Evolutionary conservation across 2,113 vertebrate species (phyloP).

Genomic region (Falco punctatus): DNA sequence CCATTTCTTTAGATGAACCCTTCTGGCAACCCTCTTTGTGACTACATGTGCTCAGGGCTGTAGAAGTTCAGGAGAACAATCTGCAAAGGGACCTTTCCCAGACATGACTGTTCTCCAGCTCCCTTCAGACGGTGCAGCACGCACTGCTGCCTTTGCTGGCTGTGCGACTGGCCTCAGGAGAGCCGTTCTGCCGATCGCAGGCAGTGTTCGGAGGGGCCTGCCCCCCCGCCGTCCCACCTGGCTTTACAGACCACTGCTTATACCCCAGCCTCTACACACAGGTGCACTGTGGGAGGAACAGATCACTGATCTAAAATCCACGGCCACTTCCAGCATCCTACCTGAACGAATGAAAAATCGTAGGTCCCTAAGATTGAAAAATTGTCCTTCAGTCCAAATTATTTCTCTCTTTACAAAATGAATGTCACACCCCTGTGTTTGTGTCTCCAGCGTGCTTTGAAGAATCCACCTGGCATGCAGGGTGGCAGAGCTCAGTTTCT

Average conservation of each 20-base stretch:
- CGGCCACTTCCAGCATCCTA: not conserved
- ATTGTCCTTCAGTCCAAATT: not conserved
- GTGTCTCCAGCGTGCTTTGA: not conserved
- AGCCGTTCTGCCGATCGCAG: not conserved
- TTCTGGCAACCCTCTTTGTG: not conserved
- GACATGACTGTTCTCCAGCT: not conserved
- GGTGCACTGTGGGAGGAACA: not conserved
- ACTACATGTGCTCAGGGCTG: not conserved
- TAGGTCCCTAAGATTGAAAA: not conserved
- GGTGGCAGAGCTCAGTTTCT: not conserved
- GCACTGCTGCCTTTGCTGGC: not conserved
- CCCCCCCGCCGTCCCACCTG: not conserved
- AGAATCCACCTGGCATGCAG: not conserved
- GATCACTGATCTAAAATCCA: not conserved
- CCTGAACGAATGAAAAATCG: not conserved
- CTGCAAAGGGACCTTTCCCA: not conserved
- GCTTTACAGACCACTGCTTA: not conserved
- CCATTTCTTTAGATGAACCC: fast-evolving
- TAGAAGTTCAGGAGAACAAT: not conserved
- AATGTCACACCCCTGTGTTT: not conserved
- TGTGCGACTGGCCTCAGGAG: not conserved
- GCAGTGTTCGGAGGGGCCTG: not conserved
- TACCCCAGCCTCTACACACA: not conserved
- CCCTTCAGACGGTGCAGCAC: not conserved
- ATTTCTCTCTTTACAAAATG: not conserved